Evolutionary conservation across 2,888 invertebrate genomes (phyloP).

Genomic region (Lasioglossum marginatum): DNA sequence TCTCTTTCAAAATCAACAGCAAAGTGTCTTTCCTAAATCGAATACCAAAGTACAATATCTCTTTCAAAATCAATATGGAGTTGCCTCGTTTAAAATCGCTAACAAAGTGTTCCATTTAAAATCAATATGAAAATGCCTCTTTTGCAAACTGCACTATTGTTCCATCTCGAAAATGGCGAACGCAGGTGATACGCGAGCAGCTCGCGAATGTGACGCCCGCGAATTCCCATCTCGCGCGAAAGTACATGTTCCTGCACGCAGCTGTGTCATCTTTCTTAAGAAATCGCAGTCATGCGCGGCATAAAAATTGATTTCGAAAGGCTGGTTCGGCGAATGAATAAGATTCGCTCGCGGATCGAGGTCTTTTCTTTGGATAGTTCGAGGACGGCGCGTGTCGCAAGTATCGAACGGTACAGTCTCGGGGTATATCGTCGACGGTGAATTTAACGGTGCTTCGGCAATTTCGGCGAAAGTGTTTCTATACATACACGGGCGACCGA

Average conservation of each 20-base stretch:
- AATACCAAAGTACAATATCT: too few species aligned
- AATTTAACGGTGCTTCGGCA: constrained; percentile 37
- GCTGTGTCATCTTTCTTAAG: not conserved
- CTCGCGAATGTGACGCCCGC: not conserved
- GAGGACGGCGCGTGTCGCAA: not conserved
- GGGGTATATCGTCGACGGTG: not conserved
- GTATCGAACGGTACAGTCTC: constrained; percentile 33
- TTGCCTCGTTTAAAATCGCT: too few species aligned
- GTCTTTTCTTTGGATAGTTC: not conserved
- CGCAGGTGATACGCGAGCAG: not conserved
- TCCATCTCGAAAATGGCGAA: not conserved
- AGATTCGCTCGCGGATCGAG: not conserved
- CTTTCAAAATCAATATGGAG: too few species aligned
- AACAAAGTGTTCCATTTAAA: not conserved
- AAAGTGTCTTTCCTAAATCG: not conserved
- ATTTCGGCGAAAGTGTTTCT: constrained; percentile 24
- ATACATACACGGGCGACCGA: not conserved
- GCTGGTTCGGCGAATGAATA: not conserved
- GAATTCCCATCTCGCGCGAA: not conserved
- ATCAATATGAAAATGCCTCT: not conserved
- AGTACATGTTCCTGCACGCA: not conserved
- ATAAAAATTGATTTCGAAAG: constrained; percentile 6
- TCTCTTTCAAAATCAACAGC: not conserved
- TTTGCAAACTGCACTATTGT: not conserved
- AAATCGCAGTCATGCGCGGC: not conserved